Base-by-base conservation (phyloP, 2,888 invertebrate species). In the Ferrisia virgata region DNA sequence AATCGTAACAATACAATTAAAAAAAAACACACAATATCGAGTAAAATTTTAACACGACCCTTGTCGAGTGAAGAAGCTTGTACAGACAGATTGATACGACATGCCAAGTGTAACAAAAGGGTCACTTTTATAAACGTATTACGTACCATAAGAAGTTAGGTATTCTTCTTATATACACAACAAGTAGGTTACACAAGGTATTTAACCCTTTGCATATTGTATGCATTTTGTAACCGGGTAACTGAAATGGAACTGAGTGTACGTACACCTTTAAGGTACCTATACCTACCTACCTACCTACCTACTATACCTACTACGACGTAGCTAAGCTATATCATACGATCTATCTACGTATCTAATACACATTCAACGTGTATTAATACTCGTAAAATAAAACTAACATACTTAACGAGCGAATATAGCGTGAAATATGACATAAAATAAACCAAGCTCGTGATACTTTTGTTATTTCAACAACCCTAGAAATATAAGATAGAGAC, bases 381-480 rank as follows among this genome's bases (percentile, higher is more conserved):
- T 64, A 28, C 64, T 64, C 28, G 28, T 64, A 18, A 76, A 76
- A 36, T 36, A 76, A 76, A 76, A 76, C 72, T 76, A 76, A 33
- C 72, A 76, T 36, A 76, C 72, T 76, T 76, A 76, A 76, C 31
- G 72, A 76, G 72, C 72, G 72, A 76, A 36, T 76, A 76, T 36
- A 76, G 72, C 72, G 72, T 76, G 36, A 76, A 76, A 76, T 76
- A 76, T 76, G 72, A 36, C 72, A 76, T 76, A 64, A 25, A 64
- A 64, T 64, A 28, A 64, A 64, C 64, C 64, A 28, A 64, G 64
- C 64, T 64, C 64, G 64, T 64, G 64, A 64, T 64, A 64, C 64
- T 64, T 64, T 64, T 64, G 64, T 64, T 64, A 64, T 64, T 64
- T 64, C 64, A 64, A 64, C 64, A 28, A 64, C 28, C 64, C 64